phyloP scores from a whole-genome alignment of 2,113 vertebrate genomes.

The Varanus salvator region DNA sequence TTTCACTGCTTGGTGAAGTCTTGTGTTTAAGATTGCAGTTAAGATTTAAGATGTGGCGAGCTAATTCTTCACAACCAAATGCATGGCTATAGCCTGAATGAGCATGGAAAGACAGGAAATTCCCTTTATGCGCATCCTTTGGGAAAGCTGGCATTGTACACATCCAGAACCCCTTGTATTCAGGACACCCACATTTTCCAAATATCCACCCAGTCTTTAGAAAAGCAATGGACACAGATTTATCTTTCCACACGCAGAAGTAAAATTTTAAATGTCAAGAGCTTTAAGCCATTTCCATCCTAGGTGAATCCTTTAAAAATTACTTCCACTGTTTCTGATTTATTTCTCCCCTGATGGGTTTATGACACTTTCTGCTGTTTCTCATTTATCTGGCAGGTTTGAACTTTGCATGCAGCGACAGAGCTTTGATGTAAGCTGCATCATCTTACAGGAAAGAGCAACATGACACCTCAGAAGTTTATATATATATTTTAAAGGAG shows the following conservation, averaged over 20 bases:
- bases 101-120: not conserved
- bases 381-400: conserved; percentile 30
- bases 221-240: conserved; percentile 50
- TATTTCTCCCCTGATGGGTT: conserved; percentile 54
- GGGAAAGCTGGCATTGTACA: not conserved
- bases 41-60: not conserved
- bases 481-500: conserved; percentile 19
- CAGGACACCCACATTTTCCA: conserved; percentile 35
- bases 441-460: conserved; percentile 36
- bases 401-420: not conserved
- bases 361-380: conserved; percentile 42
- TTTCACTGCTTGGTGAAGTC: not conserved
- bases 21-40: not conserved
- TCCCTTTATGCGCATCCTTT: too few species aligned
- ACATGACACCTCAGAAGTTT: conserved; percentile 36
- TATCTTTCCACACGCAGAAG: conserved; percentile 43
- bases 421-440: not conserved
- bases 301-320: conserved; percentile 53
- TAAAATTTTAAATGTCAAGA: conserved; percentile 63
- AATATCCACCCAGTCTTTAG: not conserved
- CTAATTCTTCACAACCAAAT: not conserved
- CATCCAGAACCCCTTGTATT: not conserved
- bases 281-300: conserved; percentile 61
- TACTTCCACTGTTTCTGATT: conserved; percentile 52
- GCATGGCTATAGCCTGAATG: not conserved